Percentiles rank a stretch among this genome's conserved stretches.
Conservation (phyloP, 2,797 vertebrate species). For the Microchirus variegatus region DNA sequence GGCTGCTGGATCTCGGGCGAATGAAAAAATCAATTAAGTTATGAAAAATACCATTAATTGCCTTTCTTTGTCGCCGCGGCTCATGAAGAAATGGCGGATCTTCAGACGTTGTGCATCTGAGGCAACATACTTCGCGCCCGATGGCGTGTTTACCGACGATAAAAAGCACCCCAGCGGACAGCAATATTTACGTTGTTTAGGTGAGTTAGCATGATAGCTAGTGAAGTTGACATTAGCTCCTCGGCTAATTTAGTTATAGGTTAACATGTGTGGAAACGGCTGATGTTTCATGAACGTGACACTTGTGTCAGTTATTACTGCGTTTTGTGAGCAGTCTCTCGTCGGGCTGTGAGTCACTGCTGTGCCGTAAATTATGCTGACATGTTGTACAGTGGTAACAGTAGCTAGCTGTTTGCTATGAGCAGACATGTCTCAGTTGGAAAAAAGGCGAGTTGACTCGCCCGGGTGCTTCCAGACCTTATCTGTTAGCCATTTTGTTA, state of each 20-base stretch:
- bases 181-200: conserved; percentile 69
- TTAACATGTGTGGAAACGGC: conserved; percentile 27
- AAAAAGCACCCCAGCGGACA: conserved; percentile 33
- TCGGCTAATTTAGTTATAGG: conserved; percentile 51
- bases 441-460: conserved; percentile 25
- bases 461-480: conserved; percentile 14
- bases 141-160: conserved; percentile 29
- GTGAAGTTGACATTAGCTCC: conserved; percentile 63
- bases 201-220: conserved; percentile 72
- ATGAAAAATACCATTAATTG: conserved; percentile 88
- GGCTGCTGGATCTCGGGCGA: conserved; percentile 41
- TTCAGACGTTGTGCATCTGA: conserved; percentile 56
- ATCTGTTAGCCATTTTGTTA: conserved; percentile 54
- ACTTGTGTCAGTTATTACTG: conserved; percentile 25
- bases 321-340: not conserved
- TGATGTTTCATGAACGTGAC: conserved; percentile 16
- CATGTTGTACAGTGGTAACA: not conserved
- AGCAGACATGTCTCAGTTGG: conserved; percentile 27
- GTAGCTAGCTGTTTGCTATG: conserved; percentile 28
- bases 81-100: conserved; percentile 82
- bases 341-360: accelerated
- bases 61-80: conserved; percentile 85
- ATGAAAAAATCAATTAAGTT: conserved; percentile 87
- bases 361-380: not conserved
- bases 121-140: conserved; percentile 15